Base-by-base conservation (phyloP, 2,888 invertebrate species). In the Himalopsyche anomala region DNA sequence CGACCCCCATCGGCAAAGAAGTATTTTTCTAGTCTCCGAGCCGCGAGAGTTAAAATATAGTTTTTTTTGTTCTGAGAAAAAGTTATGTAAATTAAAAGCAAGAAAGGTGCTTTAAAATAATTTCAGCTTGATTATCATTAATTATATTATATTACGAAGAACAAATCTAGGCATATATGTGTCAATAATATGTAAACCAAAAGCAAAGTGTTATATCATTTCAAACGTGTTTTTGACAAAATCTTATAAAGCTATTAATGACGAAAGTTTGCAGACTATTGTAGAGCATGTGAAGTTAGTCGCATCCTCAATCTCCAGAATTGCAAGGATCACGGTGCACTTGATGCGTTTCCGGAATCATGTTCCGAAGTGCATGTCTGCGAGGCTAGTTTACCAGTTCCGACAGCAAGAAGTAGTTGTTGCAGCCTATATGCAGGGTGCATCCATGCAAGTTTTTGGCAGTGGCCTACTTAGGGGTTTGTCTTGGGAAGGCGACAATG, bases 371-470 rank as follows among this genome's bases (percentile, higher is more conserved):
- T 36, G 74, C 74, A 74, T 74, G 74, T 74, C 74, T 74, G 74
- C 74, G 74, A 74, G 38, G 74, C 74, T 74, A 74, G 74, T 74
- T 74, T 74, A 74, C 19, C 74, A 74, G 19, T 74, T 74, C 74
- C 74, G 74, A 74, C 74, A 74, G 38, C 74, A 15, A 12, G 36
- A 38, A 74, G 74, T 74, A 36, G 38, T 74, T 74, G 74, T 15
- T 36, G 36, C 38, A 28, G 28, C 19, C 74, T 62, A 74, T 28
- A 69, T 69, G 28, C 36, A 9, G 69, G 69, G 74, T 74, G 36
- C 38, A 36, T 36, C 38, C 74, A 74, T 74, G 74, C 74, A 36
- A 74, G 74, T 36, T 38, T 15, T 12, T 36, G 12, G 8, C 74
- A 74, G 74, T 74, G 74, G 74, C 74, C 74, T 12, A 74, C 74